These are phyloP conservation scores for Gonioctena quinquepunctata DNA, from an alignment of 1,140 invertebrate genomes.

Conservation along the genomic window DNA sequence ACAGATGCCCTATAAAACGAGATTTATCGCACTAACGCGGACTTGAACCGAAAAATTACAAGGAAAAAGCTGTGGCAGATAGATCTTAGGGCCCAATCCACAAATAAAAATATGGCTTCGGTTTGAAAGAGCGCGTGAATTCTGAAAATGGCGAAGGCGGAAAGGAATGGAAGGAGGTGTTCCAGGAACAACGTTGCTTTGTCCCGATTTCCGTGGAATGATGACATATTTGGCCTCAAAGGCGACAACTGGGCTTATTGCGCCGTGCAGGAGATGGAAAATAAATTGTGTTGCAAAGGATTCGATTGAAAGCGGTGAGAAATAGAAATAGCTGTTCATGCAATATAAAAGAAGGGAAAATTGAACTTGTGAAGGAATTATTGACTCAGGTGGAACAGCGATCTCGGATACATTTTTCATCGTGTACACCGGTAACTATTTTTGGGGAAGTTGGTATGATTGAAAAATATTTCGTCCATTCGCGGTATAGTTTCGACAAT, in stretches of 20 bases:
- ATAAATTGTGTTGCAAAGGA: conserved; percentile 6
- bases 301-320: neutral
- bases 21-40: conserved; percentile 13
- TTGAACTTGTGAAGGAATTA: neutral
- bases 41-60: conserved; percentile 19
- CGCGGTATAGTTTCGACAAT: no score
- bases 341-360: no score
- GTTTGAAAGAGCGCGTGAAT: conserved; percentile 19
- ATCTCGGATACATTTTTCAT: no score
- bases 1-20: conserved; percentile 17
- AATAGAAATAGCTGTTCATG: neutral
- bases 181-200: conserved; percentile 2
- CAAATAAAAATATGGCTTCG: conserved; percentile 20
- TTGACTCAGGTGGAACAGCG: no score
- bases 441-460: no score
- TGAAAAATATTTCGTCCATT: no score
- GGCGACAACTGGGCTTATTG: conserved; percentile 4
- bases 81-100: conserved; percentile 16
- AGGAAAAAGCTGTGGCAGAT: conserved; percentile 16
- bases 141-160: conserved; percentile 15
- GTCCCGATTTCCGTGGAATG: conserved; percentile 5
- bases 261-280: conserved; percentile 1
- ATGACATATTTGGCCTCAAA: conserved; percentile 5
- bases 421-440: no score
- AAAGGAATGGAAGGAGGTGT: neutral